phyloP scores from a whole-genome alignment of 2,888 invertebrate genomes.

The Habroteleia sp. region DNA sequence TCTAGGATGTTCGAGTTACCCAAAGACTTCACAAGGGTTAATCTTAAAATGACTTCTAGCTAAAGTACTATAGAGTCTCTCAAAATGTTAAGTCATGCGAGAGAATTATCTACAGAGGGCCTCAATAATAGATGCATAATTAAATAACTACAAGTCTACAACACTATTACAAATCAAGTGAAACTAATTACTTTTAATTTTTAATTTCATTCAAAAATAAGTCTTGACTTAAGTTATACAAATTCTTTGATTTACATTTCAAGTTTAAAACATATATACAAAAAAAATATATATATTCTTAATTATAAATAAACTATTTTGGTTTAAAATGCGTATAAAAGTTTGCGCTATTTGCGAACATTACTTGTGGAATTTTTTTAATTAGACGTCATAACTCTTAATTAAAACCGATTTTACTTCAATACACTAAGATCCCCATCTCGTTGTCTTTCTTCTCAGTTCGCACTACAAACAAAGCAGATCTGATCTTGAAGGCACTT shows the following conservation, averaged over 20 bases:
- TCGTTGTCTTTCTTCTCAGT: constrained; percentile 43
- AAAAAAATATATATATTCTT: no score
- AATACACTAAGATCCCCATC: constrained; percentile 48
- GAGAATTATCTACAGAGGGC: constrained; percentile 13
- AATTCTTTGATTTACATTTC: no score
- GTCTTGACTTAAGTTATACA: no score
- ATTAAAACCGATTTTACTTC: constrained; percentile 70
- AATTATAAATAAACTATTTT: neutral
- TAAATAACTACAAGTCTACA: neutral
- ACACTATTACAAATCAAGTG: no score
- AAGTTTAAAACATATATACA: no score
- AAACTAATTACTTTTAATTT: no score
- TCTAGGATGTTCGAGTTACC: constrained; percentile 1
- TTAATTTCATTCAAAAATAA: no score
- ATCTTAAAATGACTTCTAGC: constrained; percentile 12
- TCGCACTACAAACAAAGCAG: constrained; percentile 46
- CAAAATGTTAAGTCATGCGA: constrained; percentile 5
- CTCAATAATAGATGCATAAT: neutral
- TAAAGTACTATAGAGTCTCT: constrained; percentile 5
- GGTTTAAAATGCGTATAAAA: constrained; percentile 45
- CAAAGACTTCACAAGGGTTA: constrained; percentile 9
- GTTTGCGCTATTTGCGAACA: constrained; percentile 59
- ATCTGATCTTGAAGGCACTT: constrained; percentile 61
- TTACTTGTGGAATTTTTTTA: constrained; percentile 67
- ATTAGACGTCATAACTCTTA: constrained; percentile 70